These are phyloP conservation scores for Hemiscyllium ocellatum DNA, from an alignment of 2,113 vertebrate species.

Conservation along the genomic window DNA sequence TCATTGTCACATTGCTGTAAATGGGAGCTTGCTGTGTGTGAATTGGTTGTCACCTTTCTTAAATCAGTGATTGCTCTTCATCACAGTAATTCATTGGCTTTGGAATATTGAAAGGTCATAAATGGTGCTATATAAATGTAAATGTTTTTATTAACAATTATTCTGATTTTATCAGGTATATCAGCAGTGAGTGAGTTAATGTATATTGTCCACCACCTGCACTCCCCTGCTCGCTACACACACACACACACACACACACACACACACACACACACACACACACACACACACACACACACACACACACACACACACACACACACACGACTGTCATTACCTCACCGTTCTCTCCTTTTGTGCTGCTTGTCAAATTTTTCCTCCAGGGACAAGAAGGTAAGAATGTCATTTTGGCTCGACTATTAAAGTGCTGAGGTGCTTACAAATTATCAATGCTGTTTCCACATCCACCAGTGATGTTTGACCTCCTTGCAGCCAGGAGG, in stretches of 20 bases:
- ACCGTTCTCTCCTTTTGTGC: slow-evolving; percentile 36
- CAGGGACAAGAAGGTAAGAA: slow-evolving; percentile 40
- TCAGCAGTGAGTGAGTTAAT: slow-evolving; percentile 36
- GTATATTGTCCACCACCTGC: slow-evolving; percentile 37
- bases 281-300: neutral
- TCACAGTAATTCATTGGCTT: neutral
- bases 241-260: slow-evolving; percentile 5
- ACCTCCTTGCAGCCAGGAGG: slow-evolving; percentile 40
- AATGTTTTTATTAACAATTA: neutral
- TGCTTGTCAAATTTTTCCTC: slow-evolving; percentile 48
- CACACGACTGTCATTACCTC: slow-evolving; percentile 48
- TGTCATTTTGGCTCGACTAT: slow-evolving; percentile 56
- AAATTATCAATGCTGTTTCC: slow-evolving; percentile 58
- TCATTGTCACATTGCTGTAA: neutral
- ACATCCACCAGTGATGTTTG: slow-evolving; percentile 53
- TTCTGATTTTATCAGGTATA: neutral
- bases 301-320: neutral
- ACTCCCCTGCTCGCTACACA: slow-evolving; percentile 17
- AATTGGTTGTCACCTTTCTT: neutral
- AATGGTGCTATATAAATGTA: neutral
- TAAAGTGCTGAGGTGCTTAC: slow-evolving; percentile 50
- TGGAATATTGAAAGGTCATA: neutral
- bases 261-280: slow-evolving; percentile 9
- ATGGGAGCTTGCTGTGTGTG: neutral
- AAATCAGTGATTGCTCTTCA: neutral